Percentiles rank a stretch among this genome's conserved stretches.
Evolutionary conservation across 2,113 vertebrate species (phyloP).

Genomic region (Myrmecophaga tridactyla): DNA sequence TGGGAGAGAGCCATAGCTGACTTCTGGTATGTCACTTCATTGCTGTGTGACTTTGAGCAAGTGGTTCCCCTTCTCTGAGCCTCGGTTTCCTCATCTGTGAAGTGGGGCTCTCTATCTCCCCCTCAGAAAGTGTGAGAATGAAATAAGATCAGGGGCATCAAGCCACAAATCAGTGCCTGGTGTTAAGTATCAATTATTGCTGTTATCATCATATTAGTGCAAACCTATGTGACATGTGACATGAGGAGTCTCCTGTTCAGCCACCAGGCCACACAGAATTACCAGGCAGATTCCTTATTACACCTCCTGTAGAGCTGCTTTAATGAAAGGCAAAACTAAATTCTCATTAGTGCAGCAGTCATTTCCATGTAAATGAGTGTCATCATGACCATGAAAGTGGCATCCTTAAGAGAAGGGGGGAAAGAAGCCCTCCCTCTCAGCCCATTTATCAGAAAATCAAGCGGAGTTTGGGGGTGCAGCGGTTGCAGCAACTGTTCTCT

Average conservation of each 20-base stretch:
- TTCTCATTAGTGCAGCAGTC: background rate
- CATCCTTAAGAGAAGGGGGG: background rate
- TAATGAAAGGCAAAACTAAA: background rate
- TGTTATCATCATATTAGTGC: background rate
- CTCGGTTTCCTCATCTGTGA: background rate
- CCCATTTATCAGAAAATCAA: constrained; percentile 36
- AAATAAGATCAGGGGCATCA: background rate
- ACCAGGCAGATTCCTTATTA: background rate
- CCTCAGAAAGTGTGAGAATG: background rate
- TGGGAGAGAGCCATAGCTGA: background rate
- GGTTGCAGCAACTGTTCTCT: background rate
- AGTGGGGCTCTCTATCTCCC: background rate
- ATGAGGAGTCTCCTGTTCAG: background rate
- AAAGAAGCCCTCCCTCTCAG: background rate
- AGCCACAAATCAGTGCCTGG: background rate
- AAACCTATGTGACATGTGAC: background rate
- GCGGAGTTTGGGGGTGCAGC: background rate
- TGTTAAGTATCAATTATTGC: background rate
- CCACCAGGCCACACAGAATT: background rate
- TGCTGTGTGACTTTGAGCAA: background rate
- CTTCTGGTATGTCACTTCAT: background rate
- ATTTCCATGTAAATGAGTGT: background rate
- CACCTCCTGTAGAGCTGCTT: background rate
- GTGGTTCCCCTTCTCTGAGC: background rate
- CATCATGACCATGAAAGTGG: background rate